Evolutionary conservation across 2,888 invertebrate species (phyloP).

Genomic region (Emmelina monodactyla): DNA sequence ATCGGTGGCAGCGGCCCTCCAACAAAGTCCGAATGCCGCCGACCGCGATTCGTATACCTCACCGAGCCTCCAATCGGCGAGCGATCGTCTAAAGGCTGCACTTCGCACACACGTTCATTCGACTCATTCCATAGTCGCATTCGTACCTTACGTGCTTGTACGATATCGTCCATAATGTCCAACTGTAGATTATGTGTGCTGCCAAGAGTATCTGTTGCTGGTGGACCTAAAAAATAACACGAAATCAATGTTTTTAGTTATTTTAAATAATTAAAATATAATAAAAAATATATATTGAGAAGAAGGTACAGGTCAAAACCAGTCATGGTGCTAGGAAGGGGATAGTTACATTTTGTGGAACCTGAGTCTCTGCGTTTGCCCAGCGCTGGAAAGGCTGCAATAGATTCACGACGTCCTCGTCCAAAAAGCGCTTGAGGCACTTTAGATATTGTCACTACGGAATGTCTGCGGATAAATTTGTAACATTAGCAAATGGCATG

Average conservation of each 20-base stretch:
- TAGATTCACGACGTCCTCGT: conserved; percentile 80
- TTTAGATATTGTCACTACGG: conserved; percentile 85
- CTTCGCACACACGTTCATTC: conserved; percentile 81
- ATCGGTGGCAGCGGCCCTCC: conserved; percentile 67
- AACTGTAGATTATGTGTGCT: conserved; percentile 85
- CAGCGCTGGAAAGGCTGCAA: conserved; percentile 76
- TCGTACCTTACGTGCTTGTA: conserved; percentile 80
- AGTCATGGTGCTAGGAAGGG: conserved; percentile 14
- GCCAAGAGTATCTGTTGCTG: conserved; percentile 75
- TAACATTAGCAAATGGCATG: no score
- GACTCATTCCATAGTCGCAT: conserved; percentile 88
- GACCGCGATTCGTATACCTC: conserved; percentile 68
- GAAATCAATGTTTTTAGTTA: no score
- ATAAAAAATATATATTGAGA: no score
- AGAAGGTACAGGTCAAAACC: not conserved
- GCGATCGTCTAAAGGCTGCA: conserved; percentile 79
- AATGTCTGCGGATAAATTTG: conserved; percentile 72
- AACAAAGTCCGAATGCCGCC: conserved; percentile 79
- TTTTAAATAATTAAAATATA: no score
- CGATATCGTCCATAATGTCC: conserved; percentile 90
- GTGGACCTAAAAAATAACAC: conserved; percentile 70
- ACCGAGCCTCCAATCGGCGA: conserved; percentile 59
- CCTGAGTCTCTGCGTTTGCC: conserved; percentile 52
- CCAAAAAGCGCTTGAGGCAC: conserved; percentile 81
- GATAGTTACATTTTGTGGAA: conserved; percentile 48